phyloP scores from a whole-genome alignment of 2,113 vertebrate genomes.

The Marcusenius ussheri region DNA sequence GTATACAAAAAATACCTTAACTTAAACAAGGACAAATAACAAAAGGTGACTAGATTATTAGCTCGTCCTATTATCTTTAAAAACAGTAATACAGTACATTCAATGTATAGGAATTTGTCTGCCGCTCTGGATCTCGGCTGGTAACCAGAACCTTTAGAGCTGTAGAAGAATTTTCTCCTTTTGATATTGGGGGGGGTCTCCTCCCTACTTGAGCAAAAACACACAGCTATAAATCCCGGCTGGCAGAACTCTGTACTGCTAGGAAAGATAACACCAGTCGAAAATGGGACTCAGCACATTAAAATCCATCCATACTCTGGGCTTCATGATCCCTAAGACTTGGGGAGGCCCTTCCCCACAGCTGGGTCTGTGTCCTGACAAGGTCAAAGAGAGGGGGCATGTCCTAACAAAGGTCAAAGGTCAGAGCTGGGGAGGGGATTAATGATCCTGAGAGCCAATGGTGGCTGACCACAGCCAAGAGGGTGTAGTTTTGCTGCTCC shows the following conservation, averaged over 20 bases:
- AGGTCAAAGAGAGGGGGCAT: background rate
- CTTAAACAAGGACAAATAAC: slow-evolving; percentile 86
- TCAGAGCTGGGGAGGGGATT: background rate
- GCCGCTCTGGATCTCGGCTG: slow-evolving; percentile 57
- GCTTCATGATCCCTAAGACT: background rate
- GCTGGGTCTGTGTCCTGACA: background rate
- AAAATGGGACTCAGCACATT: background rate
- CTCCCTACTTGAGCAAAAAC: background rate
- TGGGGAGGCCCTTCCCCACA: background rate
- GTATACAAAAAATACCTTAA: slow-evolving; percentile 89
- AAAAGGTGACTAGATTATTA: slow-evolving; percentile 79
- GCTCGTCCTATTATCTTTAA: slow-evolving; percentile 60
- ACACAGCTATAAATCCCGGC: background rate
- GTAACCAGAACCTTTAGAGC: slow-evolving; percentile 26
- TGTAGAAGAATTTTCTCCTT: background rate
- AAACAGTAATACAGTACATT: slow-evolving; percentile 83
- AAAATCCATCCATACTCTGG: background rate
- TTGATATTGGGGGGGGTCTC: background rate
- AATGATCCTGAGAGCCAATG: background rate
- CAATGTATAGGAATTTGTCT: slow-evolving; percentile 63
- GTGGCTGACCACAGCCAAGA: background rate
- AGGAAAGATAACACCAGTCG: background rate
- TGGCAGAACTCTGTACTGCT: background rate
- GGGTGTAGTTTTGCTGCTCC: background rate
- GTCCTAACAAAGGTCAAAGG: background rate